Evolutionary conservation across 92 coral and sea anemone genomes (phyloP).

Genomic region (Paramuricea clavata): DNA sequence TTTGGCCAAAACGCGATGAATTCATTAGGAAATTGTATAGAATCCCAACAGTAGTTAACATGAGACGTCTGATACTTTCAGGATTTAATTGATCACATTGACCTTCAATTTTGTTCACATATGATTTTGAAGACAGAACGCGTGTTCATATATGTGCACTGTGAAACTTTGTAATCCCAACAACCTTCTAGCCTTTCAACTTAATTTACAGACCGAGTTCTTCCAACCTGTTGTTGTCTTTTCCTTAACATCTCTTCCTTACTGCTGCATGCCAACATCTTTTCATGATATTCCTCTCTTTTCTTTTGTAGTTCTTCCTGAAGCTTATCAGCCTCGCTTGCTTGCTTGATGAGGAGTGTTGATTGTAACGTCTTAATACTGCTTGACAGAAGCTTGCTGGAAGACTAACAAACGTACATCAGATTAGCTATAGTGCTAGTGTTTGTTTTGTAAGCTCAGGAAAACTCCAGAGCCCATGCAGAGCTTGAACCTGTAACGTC

Average conservation of each 20-base stretch:
- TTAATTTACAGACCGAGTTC: not conserved
- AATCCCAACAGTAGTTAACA: no score
- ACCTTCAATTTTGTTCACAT: not conserved
- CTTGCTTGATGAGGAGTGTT: constrained; percentile 87
- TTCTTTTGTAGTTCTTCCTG: constrained; percentile 87
- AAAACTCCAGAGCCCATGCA: no score
- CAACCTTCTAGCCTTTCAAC: not conserved
- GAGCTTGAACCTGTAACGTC: no score
- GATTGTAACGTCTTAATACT: constrained; percentile 96
- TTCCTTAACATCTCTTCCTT: constrained; percentile 90
- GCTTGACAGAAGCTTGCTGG: constrained; percentile 79
- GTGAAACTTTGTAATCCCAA: not conserved
- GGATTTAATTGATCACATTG: not conserved
- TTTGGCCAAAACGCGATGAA: no score
- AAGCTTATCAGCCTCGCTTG: constrained; percentile 85
- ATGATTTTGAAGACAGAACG: not conserved
- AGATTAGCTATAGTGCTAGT: not conserved
- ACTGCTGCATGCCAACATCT: constrained; percentile 82
- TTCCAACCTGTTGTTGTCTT: constrained; percentile 84
- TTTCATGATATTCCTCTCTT: constrained; percentile 80
- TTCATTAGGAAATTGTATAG: no score
- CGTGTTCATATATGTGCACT: not conserved
- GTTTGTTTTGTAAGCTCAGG: no score
- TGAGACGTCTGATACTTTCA: no score
- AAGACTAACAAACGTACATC: constrained; percentile 49